These are phyloP conservation scores for Onthophagus sagittarius DNA, from an alignment of 2,888 invertebrate genomes.

Conservation along the genomic window DNA sequence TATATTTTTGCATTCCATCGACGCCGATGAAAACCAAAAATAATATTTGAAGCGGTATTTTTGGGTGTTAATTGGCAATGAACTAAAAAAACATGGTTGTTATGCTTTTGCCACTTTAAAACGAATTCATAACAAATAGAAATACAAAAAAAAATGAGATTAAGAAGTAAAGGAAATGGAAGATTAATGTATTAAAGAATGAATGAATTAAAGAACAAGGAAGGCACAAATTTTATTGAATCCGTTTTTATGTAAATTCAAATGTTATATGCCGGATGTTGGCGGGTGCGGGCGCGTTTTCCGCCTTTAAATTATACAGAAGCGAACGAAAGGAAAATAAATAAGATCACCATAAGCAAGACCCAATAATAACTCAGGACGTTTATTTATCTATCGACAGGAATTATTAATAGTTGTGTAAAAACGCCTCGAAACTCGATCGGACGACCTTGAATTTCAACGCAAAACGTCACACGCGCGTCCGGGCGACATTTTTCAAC, in stretches of 20 bases:
- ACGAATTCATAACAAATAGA: not conserved
- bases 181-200: too few species aligned
- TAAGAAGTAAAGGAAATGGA: not conserved
- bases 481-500: not conserved
- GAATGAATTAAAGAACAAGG: not conserved
- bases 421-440: not conserved
- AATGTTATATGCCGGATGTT: not conserved
- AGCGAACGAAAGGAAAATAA: not conserved
- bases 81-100: not conserved
- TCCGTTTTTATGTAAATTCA: not conserved
- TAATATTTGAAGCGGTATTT: not conserved
- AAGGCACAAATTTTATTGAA: not conserved
- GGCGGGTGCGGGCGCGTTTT: not conserved
- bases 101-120: not conserved
- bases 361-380: not conserved
- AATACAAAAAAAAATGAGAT: not conserved
- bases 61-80: not conserved
- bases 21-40: not conserved
- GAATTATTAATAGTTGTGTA: not conserved
- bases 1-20: not conserved
- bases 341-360: not conserved
- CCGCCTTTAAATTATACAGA: not conserved
- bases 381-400: not conserved
- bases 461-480: not conserved
- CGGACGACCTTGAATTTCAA: not conserved